Evolutionary conservation across 1,140 invertebrate genomes (phyloP).

Genomic region (Musca vetustissima): DNA sequence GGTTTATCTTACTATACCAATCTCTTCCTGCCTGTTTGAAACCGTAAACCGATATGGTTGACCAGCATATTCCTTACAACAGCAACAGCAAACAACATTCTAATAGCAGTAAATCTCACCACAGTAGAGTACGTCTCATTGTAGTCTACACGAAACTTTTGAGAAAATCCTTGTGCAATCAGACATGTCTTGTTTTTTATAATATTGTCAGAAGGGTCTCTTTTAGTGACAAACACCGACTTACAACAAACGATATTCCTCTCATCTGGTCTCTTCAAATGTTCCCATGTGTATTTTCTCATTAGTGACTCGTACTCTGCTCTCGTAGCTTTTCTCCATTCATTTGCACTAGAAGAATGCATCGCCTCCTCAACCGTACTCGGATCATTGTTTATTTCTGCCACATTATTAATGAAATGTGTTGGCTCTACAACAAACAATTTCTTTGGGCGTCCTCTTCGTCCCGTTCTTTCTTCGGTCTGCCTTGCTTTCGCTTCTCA

Average conservation of each 20-base stretch:
- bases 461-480: background rate
- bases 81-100: conserved; percentile 41
- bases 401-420: background rate
- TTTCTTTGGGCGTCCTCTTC: no score
- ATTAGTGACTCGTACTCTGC: no score
- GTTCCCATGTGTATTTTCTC: no score
- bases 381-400: no score
- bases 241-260: no score
- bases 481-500: background rate
- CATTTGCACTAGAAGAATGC: background rate
- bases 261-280: no score
- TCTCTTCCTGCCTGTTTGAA: conserved; percentile 28
- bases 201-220: no score
- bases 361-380: no score
- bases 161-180: no score
- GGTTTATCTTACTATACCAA: conserved; percentile 44
- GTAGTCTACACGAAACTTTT: no score
- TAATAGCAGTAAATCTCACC: conserved; percentile 39
- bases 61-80: background rate
- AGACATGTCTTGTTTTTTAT: no score
- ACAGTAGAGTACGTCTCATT: conserved; percentile 34
- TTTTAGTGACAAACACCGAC: no score
- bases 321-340: background rate
- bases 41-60: conserved; percentile 23
- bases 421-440: background rate